Evolutionary conservation across 2,113 vertebrate species (phyloP), one percentile per base, ranked within the genome.

Genomic region (Megaceryle maxima): DNA sequence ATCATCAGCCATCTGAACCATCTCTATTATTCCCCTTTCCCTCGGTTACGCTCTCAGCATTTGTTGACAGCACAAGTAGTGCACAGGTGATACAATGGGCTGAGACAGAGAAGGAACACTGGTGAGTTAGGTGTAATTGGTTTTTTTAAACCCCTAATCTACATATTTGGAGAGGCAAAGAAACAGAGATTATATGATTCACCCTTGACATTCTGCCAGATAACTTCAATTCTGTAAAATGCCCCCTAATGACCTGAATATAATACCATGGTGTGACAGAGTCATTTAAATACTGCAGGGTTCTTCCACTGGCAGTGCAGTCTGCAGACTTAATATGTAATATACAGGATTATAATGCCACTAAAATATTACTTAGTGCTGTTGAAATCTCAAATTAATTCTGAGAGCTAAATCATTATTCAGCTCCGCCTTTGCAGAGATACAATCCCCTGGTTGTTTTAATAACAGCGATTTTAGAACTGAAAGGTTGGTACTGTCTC

Each of bases 331-430:
- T 96, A 94, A 90, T 74, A 93, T 55, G 80, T 83, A 68, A 88
- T 18, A 24, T 81, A 68, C 66, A 57, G 90, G 94, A 94, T 95
- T 96, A 96, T 67, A 79, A 22, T 84, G 77, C 93, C 85, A 93
- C 86, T 95, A 83, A 94, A 96, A 93, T 86, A 96, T 76, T 94
- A 94, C 94, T 95, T 88, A 94, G 46, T 69, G 76, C 88, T 91
- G 66, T 73, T 92, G 90, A 96, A 95, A 92, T 95, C 92, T 92
- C 68, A 80, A 94, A 95, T 97, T 94, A 95, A 95, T 96, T 95
- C 92, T 86, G 68, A 69, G 76, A 84, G 81, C 78, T 84, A 95
- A 97, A 90, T 69, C 68, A 87, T 83, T 92, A 91, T 89, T 96
- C 88, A 87, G 6, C 39, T 91, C 85, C 95, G 89, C 37, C 63